Evolutionary conservation across 2,113 vertebrate genomes (phyloP).

Genomic region (Ammospiza caudacuta): DNA sequence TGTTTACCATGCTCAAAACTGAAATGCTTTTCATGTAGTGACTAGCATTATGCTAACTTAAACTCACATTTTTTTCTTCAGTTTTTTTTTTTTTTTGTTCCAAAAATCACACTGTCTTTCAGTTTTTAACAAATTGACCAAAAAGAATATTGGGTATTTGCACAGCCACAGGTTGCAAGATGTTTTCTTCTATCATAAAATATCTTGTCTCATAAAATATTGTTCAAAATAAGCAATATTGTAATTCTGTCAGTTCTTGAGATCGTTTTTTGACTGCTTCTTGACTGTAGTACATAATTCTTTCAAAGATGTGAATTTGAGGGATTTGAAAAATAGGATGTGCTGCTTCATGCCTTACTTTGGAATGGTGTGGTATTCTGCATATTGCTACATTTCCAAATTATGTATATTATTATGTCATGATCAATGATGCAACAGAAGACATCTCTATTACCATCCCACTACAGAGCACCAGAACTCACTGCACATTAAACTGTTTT

Average conservation of each 20-base stretch:
- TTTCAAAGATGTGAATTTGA: neutral
- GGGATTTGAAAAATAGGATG: neutral
- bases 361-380: neutral
- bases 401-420: neutral
- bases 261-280: neutral
- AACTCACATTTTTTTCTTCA: neutral
- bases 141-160: neutral
- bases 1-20: neutral
- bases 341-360: neutral
- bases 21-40: neutral
- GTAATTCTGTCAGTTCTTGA: neutral
- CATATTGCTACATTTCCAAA: neutral
- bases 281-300: neutral
- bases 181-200: neutral
- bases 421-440: neutral
- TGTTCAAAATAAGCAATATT: neutral
- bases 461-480: neutral
- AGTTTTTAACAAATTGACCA: neutral
- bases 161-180: neutral
- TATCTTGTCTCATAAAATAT: neutral
- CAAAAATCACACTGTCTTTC: neutral
- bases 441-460: neutral
- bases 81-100: neutral
- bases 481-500: fast-evolving
- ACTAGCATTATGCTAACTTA: neutral